A percentile compares a stretch with the other conserved stretches of the same genome.
These are phyloP conservation scores for Drosophila niveifrons DNA, from an alignment of 2,888 invertebrate species.

Conservation along the genomic window DNA sequence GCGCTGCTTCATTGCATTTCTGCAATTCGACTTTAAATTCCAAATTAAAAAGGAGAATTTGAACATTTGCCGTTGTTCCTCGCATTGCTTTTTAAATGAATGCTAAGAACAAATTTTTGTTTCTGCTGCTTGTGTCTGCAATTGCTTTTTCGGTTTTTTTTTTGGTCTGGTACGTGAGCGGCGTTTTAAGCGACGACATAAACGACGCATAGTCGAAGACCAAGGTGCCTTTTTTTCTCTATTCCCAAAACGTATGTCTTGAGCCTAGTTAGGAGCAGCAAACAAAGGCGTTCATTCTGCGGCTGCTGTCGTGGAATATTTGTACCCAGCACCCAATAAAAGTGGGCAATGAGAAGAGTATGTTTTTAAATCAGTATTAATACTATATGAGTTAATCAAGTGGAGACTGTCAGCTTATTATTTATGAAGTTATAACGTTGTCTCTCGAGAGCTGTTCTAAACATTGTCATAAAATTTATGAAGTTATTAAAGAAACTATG, in stretches of 20 bases:
- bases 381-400: neutral
- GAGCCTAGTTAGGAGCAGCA: conserved; percentile 61
- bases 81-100: conserved; percentile 52
- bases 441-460: too few relatives aligned
- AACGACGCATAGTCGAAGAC: conserved; percentile 47
- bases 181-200: conserved; percentile 53
- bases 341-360: neutral
- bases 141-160: conserved; percentile 31
- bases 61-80: conserved; percentile 12
- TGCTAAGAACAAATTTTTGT: conserved; percentile 40
- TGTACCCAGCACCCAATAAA: conserved; percentile 12
- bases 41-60: conserved; percentile 5
- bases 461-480: too few relatives aligned
- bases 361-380: neutral
- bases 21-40: conserved; percentile 71
- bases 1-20: conserved; percentile 73
- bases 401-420: neutral
- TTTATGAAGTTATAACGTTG: too few relatives aligned
- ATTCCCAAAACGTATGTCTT: conserved; percentile 15
- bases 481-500: neutral
- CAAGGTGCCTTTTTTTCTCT: conserved; percentile 28
- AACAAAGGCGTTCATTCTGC: conserved; percentile 37
- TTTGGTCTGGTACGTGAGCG: conserved; percentile 73
- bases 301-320: conserved; percentile 62
- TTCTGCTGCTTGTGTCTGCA: conserved; percentile 40